Percentiles rank a stretch among this genome's conserved stretches.
Evolutionary conservation across 2,888 invertebrate genomes (phyloP).

Genomic region (Brachyptera risi): DNA sequence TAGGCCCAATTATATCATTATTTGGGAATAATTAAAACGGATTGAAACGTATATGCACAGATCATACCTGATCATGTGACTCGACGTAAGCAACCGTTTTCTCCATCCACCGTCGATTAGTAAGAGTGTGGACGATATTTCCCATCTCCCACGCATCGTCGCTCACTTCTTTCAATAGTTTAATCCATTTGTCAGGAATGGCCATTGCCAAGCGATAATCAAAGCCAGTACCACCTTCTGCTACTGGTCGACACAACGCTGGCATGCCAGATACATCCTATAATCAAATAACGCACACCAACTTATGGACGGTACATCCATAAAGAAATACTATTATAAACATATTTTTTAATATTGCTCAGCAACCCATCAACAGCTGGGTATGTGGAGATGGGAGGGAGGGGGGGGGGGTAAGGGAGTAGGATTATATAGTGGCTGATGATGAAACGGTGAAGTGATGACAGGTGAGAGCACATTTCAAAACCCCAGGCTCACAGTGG

Average conservation of each 20-base stretch:
- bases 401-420: no score
- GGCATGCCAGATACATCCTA: slow-evolving; percentile 99
- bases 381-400: neutral
- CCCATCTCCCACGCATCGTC: slow-evolving; percentile 96
- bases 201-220: slow-evolving; percentile 99
- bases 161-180: slow-evolving; percentile 69
- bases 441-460: no score
- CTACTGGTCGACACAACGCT: slow-evolving; percentile 85
- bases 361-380: no score
- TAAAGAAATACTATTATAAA: no score
- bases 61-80: slow-evolving; percentile 86
- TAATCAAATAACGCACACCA: neutral
- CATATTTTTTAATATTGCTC: no score
- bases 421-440: no score
- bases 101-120: slow-evolving; percentile 94
- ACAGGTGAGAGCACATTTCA: no score
- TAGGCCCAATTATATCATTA: no score
- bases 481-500: no score
- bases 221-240: slow-evolving; percentile 93
- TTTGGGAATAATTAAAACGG: no score
- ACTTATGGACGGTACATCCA: no score
- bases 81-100: slow-evolving; percentile 97
- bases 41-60: no score
- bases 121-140: slow-evolving; percentile 85
- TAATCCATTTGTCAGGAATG: slow-evolving; percentile 99